Evolutionary conservation across 2,113 vertebrate species (phyloP).

Genomic region (Edolisoma coerulescens): DNA sequence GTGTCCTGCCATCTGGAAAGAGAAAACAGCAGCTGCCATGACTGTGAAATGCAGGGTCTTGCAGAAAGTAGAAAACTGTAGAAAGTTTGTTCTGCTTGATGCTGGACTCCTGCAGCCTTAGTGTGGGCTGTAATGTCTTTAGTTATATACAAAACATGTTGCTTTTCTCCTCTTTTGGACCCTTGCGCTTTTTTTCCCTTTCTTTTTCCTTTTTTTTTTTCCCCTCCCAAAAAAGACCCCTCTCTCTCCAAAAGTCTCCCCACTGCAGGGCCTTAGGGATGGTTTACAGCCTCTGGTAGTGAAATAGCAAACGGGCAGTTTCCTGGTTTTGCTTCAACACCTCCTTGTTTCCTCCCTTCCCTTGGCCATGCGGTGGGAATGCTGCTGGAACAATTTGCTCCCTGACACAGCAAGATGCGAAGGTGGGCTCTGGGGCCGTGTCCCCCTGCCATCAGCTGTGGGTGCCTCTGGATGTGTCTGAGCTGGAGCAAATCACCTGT

Average conservation of each 20-base stretch:
- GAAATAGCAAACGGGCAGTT: not conserved
- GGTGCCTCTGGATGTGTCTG: conserved; percentile 18
- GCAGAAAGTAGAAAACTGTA: not conserved
- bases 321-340: not conserved
- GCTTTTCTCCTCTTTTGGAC: not conserved
- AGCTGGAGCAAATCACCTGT: conserved; percentile 41
- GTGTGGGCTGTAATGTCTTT: not conserved
- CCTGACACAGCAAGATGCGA: not conserved
- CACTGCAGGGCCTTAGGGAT: rapidly evolving
- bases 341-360: not conserved
- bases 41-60: not conserved
- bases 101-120: not conserved
- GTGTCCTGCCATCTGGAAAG: not conserved
- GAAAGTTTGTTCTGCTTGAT: not conserved
- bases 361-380: rapidly evolving
- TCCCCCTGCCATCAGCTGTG: not conserved
- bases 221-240: not conserved
- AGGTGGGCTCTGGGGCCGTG: not conserved
- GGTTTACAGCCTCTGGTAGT: not conserved
- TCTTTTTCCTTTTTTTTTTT: too few relatives aligned
- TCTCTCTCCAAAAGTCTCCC: not conserved
- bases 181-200: rapidly evolving
- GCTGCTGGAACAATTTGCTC: not conserved
- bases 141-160: rapidly evolving
- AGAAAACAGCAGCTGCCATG: not conserved